phyloP scores from a whole-genome alignment of 2,113 vertebrate genomes.

The Salvelinus namaycush region DNA sequence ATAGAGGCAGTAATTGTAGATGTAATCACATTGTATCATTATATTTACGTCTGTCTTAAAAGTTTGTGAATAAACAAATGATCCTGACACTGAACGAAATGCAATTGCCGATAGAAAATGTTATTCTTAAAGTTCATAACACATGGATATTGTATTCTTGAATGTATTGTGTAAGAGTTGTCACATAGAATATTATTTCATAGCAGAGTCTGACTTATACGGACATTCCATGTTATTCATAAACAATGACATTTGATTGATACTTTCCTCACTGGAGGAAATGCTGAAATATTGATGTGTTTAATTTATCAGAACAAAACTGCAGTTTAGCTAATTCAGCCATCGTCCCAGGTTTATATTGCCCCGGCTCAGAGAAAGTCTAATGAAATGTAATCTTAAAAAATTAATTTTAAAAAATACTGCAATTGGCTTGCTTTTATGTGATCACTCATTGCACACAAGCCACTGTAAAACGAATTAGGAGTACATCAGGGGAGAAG shows the following conservation, averaged over 20 bases:
- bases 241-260: constrained; percentile 6
- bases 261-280: not conserved
- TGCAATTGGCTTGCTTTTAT: constrained; percentile 3
- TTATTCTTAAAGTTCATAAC: not conserved
- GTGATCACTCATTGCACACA: constrained; percentile 3
- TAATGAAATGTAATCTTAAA: not conserved
- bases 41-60: not conserved
- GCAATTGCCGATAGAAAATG: not conserved
- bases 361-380: not conserved
- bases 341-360: not conserved
- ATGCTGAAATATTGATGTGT: not conserved
- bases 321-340: not conserved
- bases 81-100: not conserved
- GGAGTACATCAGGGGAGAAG: not conserved
- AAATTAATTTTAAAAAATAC: not conserved
- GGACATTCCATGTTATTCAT: not conserved
- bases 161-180: not conserved
- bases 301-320: not conserved
- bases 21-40: no score
- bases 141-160: not conserved
- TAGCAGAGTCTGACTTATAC: not conserved
- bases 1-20: no score
- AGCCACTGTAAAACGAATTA: constrained; percentile 20
- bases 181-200: not conserved
- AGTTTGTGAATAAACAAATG: not conserved